Conservation (phyloP, 2,888 invertebrate genomes). For the Drosophila lutescens region DNA sequence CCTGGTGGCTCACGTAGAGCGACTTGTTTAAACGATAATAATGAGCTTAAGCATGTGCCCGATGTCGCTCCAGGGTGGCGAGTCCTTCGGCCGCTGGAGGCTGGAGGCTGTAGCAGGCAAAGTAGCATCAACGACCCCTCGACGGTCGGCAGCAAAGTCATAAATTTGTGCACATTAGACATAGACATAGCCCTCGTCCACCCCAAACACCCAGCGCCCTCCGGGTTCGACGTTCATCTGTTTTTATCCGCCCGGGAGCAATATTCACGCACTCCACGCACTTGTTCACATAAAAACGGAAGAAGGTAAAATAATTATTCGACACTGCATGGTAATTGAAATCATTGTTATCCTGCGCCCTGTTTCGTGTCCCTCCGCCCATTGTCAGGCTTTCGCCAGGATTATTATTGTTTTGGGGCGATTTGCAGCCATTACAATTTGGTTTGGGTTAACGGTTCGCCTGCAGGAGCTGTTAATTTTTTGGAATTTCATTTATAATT, state of each 20-base stretch:
- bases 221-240: slow-evolving; percentile 72
- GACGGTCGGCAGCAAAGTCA: slow-evolving; percentile 72
- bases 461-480: slow-evolving; percentile 58
- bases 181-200: slow-evolving; percentile 79
- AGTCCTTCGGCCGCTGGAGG: slow-evolving; percentile 24
- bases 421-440: slow-evolving; percentile 48
- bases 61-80: slow-evolving; percentile 58
- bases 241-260: slow-evolving; percentile 83
- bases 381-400: slow-evolving; percentile 64
- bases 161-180: slow-evolving; percentile 83
- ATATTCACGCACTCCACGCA: slow-evolving; percentile 80
- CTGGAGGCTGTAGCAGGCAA: slow-evolving; percentile 50
- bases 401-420: slow-evolving; percentile 70
- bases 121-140: slow-evolving; percentile 51
- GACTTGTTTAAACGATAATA: slow-evolving; percentile 80
- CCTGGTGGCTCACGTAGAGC: slow-evolving; percentile 57
- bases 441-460: slow-evolving; percentile 35
- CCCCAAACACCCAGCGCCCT: slow-evolving; percentile 7
- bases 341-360: slow-evolving; percentile 77
- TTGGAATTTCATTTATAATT: slow-evolving; percentile 47
- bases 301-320: slow-evolving; percentile 81
- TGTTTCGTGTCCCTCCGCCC: slow-evolving; percentile 17
- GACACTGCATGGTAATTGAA: slow-evolving; percentile 81
- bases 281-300: slow-evolving; percentile 62
- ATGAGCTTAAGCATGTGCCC: slow-evolving; percentile 81